These are phyloP conservation scores for Caenorhabditis sinica DNA, from an alignment of 2,888 invertebrate species.

Conservation along the genomic window DNA sequence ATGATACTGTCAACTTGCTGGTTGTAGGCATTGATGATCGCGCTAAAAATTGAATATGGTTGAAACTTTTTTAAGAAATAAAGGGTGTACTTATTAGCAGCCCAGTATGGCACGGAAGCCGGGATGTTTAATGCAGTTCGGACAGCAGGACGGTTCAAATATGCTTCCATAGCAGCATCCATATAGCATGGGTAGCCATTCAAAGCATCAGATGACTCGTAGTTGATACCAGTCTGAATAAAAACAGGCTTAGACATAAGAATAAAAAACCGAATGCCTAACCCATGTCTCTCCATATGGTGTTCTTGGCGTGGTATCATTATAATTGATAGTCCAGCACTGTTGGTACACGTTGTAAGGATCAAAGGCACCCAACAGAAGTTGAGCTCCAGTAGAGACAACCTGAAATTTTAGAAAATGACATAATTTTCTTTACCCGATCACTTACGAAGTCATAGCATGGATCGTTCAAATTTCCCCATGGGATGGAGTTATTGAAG, in stretches of 20 bases:
- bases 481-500: constrained; percentile 65
- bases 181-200: constrained; percentile 79
- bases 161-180: constrained; percentile 72
- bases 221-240: constrained; percentile 73
- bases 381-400: constrained; percentile 44
- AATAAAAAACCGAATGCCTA: no score
- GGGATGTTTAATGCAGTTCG: constrained; percentile 79
- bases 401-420: constrained; percentile 15
- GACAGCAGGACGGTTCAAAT: constrained; percentile 77
- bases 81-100: constrained; percentile 57
- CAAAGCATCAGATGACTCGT: constrained; percentile 73
- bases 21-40: constrained; percentile 67
- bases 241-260: no score
- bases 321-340: constrained; percentile 59
- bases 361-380: constrained; percentile 58
- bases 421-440: not conserved
- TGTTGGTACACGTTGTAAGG: constrained; percentile 75
- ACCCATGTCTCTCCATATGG: constrained; percentile 71
- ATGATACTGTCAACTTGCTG: constrained; percentile 65
- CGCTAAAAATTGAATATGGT: constrained; percentile 44
- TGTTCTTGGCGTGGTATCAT: constrained; percentile 47
- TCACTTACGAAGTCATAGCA: constrained; percentile 63
- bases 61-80: not conserved
- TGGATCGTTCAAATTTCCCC: constrained; percentile 64
- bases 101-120: constrained; percentile 49